Base-by-base conservation (phyloP, 2,888 invertebrate species). In the Ophion ellenae region DNA sequence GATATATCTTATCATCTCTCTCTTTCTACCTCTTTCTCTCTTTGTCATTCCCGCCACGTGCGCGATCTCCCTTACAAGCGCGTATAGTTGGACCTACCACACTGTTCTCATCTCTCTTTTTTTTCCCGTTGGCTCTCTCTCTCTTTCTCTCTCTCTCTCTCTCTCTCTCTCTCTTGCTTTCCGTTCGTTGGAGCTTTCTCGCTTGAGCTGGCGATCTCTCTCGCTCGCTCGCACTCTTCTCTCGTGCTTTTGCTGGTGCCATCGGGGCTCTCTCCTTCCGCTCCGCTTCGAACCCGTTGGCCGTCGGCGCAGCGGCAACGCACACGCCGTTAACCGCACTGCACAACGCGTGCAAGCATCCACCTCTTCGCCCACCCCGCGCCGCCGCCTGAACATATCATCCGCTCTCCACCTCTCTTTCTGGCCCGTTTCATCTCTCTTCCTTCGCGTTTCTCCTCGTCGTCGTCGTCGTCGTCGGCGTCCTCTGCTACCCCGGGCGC, bases 271-370 rank as follows among this genome's bases (percentile, higher is more conserved):
- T 67, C 81, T 81, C 89, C 89, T 89, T 88, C 88, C 89, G 89
- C 89, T 91, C 90, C 90, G 91, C 90, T 91, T 91, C 90, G 90
- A 91, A 92, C 67, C 90, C 90, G 91, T 92, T 91, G 92, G 89
- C 91, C 92, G 91, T 91, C 92, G 91, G 90, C 92, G 90, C 91
- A 92, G 92, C 92, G 92, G 90, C 91, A 92, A 93, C 93, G 92
- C 93, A 92, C 92, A 88, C 92, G 91, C 91, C 91, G 92, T 92
- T 91, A 92, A 93, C 93, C 92, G 91, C 92, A 91, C 91, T 92
- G 92, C 93, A 92, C 91, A 92, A 91, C 92, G 92, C 92, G 91
- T 92, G 91, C 91, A 91, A 90, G 90, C 89, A 90, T 64, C 74
- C 63, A 86, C 78, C 71, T 79, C 75, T 80, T n/a, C 83, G 61